Evolutionary conservation across 2,113 vertebrate species (phyloP), one percentile per base, ranked within the genome.

Genomic region (Elachura formosa): DNA sequence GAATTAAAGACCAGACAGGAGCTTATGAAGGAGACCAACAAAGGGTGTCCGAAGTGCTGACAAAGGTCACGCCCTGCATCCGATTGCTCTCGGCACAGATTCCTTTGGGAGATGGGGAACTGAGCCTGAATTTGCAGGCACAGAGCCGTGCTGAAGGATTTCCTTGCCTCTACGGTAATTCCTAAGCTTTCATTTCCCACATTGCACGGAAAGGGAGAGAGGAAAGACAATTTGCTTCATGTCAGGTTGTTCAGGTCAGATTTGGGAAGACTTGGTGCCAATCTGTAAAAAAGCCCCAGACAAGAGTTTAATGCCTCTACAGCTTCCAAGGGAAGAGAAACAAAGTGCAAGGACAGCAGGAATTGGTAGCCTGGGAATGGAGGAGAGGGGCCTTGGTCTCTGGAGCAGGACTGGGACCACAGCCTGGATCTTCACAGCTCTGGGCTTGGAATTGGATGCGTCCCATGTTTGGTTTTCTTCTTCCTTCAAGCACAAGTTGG

Each of bases 371-470:
- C 29, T 71, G 38, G 49, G 24, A 40, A 31, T 0, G 4, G 33
- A 73, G 17, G 18, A 24, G 12, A 90, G 5, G 11, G 15, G 11
- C 24, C 28, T 56, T 22, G 28, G 26, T 33, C 34, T 45, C 41
- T 36, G n/a, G 15, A 72, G n/a, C 9, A 10, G 22, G 52, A 36
- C 28, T 14, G 10, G 3, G 21, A 29, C 14, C 45, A 41, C 56
- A 20, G 2, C 29, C 23, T 4, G 5, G 40, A 14, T 33, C 55
- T 69, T 51, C 52, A 62, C 36, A 33, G 38, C 23, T n/a, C 59
- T 6, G 34, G 20, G 18, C 12, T 16, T 23, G 9, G 36, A n/a
- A 22, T 0, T 10, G 41, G 29, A 9, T 12, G 6, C 0, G 1
- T 22, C 31, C 22, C 2, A 3, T n/a, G 14, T 15, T 34, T 6